These are phyloP conservation scores for Pristionchus entomophagus DNA, from an alignment of 2,888 invertebrate genomes.

Conservation along the genomic window DNA sequence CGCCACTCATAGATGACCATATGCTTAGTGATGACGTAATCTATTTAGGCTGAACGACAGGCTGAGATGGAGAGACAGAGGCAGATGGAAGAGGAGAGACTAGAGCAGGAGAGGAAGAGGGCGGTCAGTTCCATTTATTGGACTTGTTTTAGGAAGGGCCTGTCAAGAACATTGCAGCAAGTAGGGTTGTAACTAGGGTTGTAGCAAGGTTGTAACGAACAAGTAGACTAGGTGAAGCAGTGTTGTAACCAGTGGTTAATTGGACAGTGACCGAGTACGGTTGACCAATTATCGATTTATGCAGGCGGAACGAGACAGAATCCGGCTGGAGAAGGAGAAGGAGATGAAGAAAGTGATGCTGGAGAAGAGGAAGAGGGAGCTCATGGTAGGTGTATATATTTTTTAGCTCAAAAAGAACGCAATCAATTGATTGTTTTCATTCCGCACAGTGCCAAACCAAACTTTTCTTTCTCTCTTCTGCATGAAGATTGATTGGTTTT, in stretches of 20 bases:
- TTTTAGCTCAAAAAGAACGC: background rate
- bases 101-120: constrained; percentile 84
- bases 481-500: too few species aligned
- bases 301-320: constrained; percentile 76
- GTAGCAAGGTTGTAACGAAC: background rate
- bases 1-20: background rate
- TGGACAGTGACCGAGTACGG: background rate
- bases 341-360: constrained; percentile 96
- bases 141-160: constrained; percentile 79
- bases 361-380: constrained; percentile 86
- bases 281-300: background rate
- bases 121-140: constrained; percentile 76
- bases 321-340: constrained; percentile 91
- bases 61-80: constrained; percentile 80
- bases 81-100: constrained; percentile 91
- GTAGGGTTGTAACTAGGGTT: background rate
- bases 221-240: background rate
- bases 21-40: background rate
- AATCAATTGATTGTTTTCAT: background rate
- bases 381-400: constrained; percentile 81
- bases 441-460: too few species aligned
- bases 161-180: background rate
- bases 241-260: background rate
- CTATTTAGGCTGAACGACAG: constrained; percentile 64
- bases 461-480: too few species aligned